Conservation (phyloP, 2,113 vertebrate species). For the Deroptyus accipitrinus region DNA sequence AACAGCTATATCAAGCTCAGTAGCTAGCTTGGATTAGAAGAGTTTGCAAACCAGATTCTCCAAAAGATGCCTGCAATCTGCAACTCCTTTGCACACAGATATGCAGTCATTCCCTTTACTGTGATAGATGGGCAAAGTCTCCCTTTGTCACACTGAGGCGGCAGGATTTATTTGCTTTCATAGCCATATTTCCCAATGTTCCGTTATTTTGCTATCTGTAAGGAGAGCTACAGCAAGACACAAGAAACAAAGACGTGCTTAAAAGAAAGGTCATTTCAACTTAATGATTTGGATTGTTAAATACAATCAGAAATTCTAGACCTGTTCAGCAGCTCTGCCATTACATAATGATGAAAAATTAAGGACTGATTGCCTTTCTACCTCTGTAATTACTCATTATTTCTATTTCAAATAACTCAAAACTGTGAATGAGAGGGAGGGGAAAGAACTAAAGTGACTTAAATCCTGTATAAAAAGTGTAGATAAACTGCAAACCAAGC, state of each 20-base stretch:
- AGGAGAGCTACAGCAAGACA: not conserved
- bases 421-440: not conserved
- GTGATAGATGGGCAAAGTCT: not conserved
- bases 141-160: not conserved
- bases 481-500: not conserved
- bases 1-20: not conserved
- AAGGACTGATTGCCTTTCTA: not conserved
- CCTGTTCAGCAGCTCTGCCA: not conserved
- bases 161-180: not conserved
- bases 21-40: not conserved
- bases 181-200: not conserved
- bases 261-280: not conserved
- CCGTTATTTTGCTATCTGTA: not conserved
- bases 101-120: not conserved
- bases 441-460: not conserved
- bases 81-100: not conserved
- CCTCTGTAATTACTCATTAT: not conserved
- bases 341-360: not conserved
- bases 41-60: not conserved
- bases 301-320: not conserved
- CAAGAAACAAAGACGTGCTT: not conserved
- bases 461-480: not conserved
- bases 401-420: not conserved
- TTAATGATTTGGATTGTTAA: not conserved
- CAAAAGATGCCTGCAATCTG: not conserved